Evolutionary conservation across 1,140 invertebrate genomes (phyloP), one percentile per base, ranked within the genome.

Genomic region (Belonocnema kinseyi): DNA sequence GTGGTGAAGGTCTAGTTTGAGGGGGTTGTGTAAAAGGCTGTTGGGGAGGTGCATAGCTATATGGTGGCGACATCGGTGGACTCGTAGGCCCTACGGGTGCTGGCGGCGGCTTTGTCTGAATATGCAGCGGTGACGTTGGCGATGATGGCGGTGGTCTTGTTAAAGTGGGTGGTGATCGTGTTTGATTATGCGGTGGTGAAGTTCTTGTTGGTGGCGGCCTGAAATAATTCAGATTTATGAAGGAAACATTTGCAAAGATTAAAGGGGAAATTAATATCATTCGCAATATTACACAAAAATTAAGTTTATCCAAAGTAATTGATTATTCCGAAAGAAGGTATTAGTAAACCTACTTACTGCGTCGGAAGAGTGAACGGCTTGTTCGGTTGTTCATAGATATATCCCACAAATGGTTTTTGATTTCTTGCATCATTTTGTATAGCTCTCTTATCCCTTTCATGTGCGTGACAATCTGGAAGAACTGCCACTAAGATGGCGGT

Each of bases 401-500:
- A 90, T 19, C 88, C 88, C 61, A 85, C 81, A 52, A 85, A 87
- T 7, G 75, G 66, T 78, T 74, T 75, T 53, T 85, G 82, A 16
- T 77, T 71, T 56, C 72, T 81, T 14, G 86, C 72, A 79, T 73
- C 74, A 72, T 80, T 80, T 3, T 77, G 80, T 76, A 89, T 89
- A n/a, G 88, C 89, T 70, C 88, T 78, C 74, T 78, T 78, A 78
- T 33, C 80, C 50, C 81, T 84, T 76, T 85, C 83, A 75, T 83
- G 61, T 76, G 83, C 85, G 84, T 87, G n/a, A 51, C 83, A 79
- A 19, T 83, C 83, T 79, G 84, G 84, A 17, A 89, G 85, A 77
- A 84, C 82, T 76, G 83, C 86, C 83, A 88, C 84, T 14, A 89
- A 11, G 14, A 84, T 84, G 82, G 81, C 80, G 77, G 81, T 80